Evolutionary conservation across 2,797 vertebrate genomes (phyloP).

Genomic region (Gymnoscopelus braueri): DNA sequence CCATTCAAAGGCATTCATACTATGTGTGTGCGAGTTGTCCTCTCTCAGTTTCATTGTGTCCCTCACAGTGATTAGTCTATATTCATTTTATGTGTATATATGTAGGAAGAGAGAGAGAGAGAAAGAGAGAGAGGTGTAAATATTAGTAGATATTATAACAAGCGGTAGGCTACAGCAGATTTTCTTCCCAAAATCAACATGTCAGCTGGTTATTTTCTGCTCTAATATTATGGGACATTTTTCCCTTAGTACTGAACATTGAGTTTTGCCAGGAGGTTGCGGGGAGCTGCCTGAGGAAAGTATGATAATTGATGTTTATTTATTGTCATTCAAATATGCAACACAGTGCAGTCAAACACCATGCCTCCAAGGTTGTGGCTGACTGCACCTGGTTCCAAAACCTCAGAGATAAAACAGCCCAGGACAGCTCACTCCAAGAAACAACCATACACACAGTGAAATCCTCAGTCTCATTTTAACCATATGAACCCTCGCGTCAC

Average conservation of each 20-base stretch:
- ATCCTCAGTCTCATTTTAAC: too few species aligned
- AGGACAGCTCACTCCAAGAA: slow-evolving; percentile 8
- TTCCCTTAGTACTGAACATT: slow-evolving; percentile 21
- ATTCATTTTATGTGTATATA: too few species aligned
- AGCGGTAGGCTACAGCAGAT: not conserved
- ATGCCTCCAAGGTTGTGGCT: slow-evolving; percentile 49
- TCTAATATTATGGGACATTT: slow-evolving; percentile 24
- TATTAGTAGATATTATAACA: not conserved
- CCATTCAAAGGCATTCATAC: too few species aligned
- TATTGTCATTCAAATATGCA: slow-evolving; percentile 72
- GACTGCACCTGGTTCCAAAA: slow-evolving; percentile 67
- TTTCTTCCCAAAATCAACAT: not conserved
- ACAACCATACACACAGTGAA: not conserved
- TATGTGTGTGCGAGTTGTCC: not conserved
- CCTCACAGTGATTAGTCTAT: too few species aligned
- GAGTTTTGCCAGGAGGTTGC: slow-evolving; percentile 35
- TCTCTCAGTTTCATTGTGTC: not conserved
- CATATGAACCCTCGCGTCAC: too few species aligned
- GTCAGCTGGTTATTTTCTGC: slow-evolving; percentile 15
- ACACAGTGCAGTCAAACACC: slow-evolving; percentile 47
- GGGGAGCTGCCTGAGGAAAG: slow-evolving; percentile 65
- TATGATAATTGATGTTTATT: slow-evolving; percentile 78
- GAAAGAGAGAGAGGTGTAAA: too few species aligned
- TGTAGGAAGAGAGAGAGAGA: too few species aligned
- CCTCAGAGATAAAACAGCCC: slow-evolving; percentile 56